Evolutionary conservation across 2,888 invertebrate genomes (phyloP).

Genomic region (Aleiodes testaceus): DNA sequence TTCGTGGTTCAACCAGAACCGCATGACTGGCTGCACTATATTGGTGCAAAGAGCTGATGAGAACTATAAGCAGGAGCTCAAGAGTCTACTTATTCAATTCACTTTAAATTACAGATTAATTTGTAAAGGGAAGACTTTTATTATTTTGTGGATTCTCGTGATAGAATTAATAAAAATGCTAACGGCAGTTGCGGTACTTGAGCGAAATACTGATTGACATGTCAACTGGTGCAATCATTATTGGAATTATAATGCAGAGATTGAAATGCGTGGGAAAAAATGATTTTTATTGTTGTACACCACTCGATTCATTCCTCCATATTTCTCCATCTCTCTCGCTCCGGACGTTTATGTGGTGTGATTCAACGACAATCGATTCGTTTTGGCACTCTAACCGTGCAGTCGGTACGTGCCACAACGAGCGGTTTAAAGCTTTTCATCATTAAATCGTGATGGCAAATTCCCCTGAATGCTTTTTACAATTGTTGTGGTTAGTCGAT

Average conservation of each 20-base stretch:
- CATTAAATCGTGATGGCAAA: conserved; percentile 6
- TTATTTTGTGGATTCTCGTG: too few relatives aligned
- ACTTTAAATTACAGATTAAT: too few relatives aligned
- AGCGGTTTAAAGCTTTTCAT: conserved; percentile 18
- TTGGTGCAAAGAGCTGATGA: conserved; percentile 23
- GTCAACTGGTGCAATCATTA: conserved; percentile 37
- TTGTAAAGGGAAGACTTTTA: too few relatives aligned
- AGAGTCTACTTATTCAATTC: not conserved
- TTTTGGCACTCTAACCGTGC: conserved; percentile 28
- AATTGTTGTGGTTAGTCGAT: not conserved
- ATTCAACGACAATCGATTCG: conserved; percentile 37
- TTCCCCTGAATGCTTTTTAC: not conserved
- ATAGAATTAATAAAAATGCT: conserved; percentile 3
- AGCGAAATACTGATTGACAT: conserved; percentile 44
- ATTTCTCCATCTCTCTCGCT: conserved; percentile 38
- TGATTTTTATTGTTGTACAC: conserved; percentile 48
- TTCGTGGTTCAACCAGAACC: conserved; percentile 69
- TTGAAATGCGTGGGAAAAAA: conserved; percentile 45
- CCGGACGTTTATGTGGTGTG: conserved; percentile 41
- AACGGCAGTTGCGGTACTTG: not conserved
- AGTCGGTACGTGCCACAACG: conserved; percentile 1
- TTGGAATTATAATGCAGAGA: conserved; percentile 29
- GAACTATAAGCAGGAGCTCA: not conserved
- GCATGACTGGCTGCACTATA: conserved; percentile 46
- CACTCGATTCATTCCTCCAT: conserved; percentile 45